Evolutionary conservation across 2,888 invertebrate species (phyloP), one percentile per base, ranked within the genome.

Genomic region (Entomobrya proxima): DNA sequence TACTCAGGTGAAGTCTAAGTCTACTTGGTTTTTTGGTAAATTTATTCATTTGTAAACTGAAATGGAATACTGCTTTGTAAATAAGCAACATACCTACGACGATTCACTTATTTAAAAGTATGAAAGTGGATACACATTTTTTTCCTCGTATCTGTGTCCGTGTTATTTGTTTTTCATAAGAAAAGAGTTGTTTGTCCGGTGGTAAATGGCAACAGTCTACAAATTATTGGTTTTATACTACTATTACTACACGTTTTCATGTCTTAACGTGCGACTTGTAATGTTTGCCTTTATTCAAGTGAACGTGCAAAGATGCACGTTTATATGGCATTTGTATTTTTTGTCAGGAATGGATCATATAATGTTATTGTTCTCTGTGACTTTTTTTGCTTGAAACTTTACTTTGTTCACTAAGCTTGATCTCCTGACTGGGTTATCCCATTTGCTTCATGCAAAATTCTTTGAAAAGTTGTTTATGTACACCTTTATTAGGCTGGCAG

Each of bases 181-280:
- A 24, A n/a, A 37, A 40, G 67, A 67, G 40, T 67, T 67, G 67
- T 67, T 67, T 67, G 67, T 67, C 67, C 67, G 67, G 40, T 24
- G 67, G 5, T 40, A 21, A n/a, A 21, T 4, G 40, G 18, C 21
- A 21, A 5, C 24, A 30, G 21, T 24, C 24, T 40, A 13, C 61
- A 61, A 21, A 52, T 52, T 55, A 18, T 27, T 11, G 37, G 21
- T 64, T 30, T 61, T 61, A 3, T 55, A 27, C 9, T 55, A 15
- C 55, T 24, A 27, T 55, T n/a, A 52, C n/a, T 18, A 18, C 21
- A 52, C 52, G 50, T 15, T 50, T 50, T 11, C 52, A 9, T 52
- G 18, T 7, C n/a, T 7, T 24, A 2, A 44, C 44, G 3, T 44
- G 44, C 3, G n/a, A 6, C 18, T 18, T 7, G n/a, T 18, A 2